These are phyloP conservation scores for Meteorus colon DNA, from an alignment of 2,888 invertebrate genomes.

Conservation along the genomic window DNA sequence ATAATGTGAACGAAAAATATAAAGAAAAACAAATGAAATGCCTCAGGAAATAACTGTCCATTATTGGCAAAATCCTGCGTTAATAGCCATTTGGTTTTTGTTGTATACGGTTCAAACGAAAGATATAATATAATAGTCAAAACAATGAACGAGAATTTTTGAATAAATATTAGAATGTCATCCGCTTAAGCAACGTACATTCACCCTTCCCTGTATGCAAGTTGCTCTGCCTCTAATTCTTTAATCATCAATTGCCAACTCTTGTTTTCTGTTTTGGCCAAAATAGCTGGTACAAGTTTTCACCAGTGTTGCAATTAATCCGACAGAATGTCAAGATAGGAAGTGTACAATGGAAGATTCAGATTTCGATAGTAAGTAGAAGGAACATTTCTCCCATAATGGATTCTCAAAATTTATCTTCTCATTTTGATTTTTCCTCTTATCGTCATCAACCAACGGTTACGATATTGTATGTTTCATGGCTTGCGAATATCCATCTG, in stretches of 20 bases:
- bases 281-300: constrained; percentile 25
- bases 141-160: constrained; percentile 17
- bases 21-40: constrained; percentile 60
- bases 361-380: constrained; percentile 33
- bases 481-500: constrained; percentile 33
- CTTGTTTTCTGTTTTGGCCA: constrained; percentile 10
- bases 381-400: not conserved
- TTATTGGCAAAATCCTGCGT: constrained; percentile 51
- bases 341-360: constrained; percentile 51
- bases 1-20: constrained; percentile 44
- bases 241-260: not conserved
- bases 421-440: constrained; percentile 22
- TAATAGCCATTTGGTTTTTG: constrained; percentile 49
- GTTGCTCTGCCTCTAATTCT: not conserved
- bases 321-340: constrained; percentile 34
- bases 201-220: not conserved
- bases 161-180: constrained; percentile 7
- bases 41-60: constrained; percentile 67
- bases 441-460: constrained; percentile 33
- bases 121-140: constrained; percentile 2
- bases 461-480: constrained; percentile 33
- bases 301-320: constrained; percentile 28
- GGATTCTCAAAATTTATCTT: not conserved
- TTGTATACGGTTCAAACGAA: constrained; percentile 38
- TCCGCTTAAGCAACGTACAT: not conserved